Base-by-base conservation (phyloP, 2,797 vertebrate species). In the Microchirus variegatus region DNA sequence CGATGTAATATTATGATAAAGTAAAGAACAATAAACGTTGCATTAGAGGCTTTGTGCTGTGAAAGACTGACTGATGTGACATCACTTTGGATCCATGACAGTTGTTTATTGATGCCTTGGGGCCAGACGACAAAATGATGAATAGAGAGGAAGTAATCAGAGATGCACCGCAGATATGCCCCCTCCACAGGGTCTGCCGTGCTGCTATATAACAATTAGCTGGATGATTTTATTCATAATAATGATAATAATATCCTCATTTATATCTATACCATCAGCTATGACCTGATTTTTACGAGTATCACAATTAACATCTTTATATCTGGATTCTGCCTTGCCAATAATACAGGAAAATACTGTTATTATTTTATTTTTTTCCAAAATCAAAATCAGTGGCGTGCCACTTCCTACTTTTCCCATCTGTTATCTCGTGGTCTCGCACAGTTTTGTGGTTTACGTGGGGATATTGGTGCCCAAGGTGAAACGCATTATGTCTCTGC, bases 91-190 rank as follows among this genome's bases (percentile, higher is more conserved):
- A 80, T 90, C 67, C 61, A 76, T 91, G 82, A 81, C 84, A 90
- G 83, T 85, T 84, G 83, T 90, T 91, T 92, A 92, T 90, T 87
- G 87, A 89, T 79, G 85, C 84, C 87, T 85, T 38, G 71, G 80
- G 89, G 87, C 84, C 85, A 76, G 62, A 81, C 59, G 82, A 86
- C 86, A 88, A 84, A 85, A 77, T 85, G 81, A 86, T 90, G 87
- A 90, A 88, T 87, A 84, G 82, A 85, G 80, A 84, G 83, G 81
- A 91, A 90, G 88, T 84, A 88, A 89, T 90, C 86, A 88, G 84
- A 80, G 83, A 89, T 86, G 72, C 75, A 83, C 83, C 70, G 22
- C 65, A 77, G 77, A 88, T 87, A 82, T 8, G 51, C 42, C 62
- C 16, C 16, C 2, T 70, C 78, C 76, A 77, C 67, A 50, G 71